Conservation (phyloP, 2,113 vertebrate genomes). For the Podilymbus podiceps region DNA sequence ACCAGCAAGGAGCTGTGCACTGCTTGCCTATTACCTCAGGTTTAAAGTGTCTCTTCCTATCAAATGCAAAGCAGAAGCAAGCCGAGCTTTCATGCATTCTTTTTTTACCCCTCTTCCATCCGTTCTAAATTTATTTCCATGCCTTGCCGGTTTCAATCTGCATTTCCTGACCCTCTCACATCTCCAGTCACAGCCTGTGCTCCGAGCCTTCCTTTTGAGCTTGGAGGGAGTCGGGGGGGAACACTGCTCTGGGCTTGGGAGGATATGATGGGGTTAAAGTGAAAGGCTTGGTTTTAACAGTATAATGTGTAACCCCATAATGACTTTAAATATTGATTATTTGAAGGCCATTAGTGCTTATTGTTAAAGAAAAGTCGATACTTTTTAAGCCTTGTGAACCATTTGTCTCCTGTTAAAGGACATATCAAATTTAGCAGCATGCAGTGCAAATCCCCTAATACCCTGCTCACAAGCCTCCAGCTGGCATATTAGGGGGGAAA, state of each 20-base stretch:
- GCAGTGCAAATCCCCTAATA: conserved; percentile 81
- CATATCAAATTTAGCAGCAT: conserved; percentile 87
- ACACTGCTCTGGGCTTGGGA: background rate
- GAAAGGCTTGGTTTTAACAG: conserved; percentile 60
- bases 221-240: background rate
- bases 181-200: conserved; percentile 21
- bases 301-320: conserved; percentile 82
- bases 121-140: conserved; percentile 65
- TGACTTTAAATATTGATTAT: conserved; percentile 94
- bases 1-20: conserved; percentile 27
- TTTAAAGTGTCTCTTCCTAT: conserved; percentile 57
- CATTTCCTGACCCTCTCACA: conserved; percentile 49
- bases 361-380: conserved; percentile 96
- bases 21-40: conserved; percentile 53
- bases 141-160: conserved; percentile 61
- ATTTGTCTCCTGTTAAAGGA: conserved; percentile 93
- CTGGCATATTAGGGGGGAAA: background rate
- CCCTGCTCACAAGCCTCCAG: conserved; percentile 37
- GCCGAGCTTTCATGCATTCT: conserved; percentile 50
- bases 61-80: conserved; percentile 45
- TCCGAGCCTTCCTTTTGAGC: background rate
- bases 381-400: conserved; percentile 85
- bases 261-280: conserved; percentile 66
- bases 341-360: conserved; percentile 92
- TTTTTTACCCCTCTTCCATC: background rate